These are phyloP conservation scores for Vesta saturnalis DNA, from an alignment of 2,888 invertebrate genomes.

Conservation along the genomic window DNA sequence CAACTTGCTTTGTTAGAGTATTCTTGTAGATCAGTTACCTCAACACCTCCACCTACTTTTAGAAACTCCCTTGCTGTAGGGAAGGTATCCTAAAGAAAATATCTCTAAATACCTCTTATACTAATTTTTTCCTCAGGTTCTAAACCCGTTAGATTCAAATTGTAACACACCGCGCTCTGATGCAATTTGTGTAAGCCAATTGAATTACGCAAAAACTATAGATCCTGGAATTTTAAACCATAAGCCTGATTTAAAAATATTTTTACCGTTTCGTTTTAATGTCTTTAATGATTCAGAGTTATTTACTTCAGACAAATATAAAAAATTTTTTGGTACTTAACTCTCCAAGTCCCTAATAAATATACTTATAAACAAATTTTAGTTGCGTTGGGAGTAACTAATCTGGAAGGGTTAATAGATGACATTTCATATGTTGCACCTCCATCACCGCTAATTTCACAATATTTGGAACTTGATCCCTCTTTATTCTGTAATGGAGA, in stretches of 20 bases:
- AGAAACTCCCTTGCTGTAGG: constrained; percentile 89
- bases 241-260: constrained; percentile 88
- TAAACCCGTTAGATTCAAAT: constrained; percentile 63
- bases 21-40: constrained; percentile 87
- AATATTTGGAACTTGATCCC: constrained; percentile 85
- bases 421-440: constrained; percentile 90
- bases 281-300: constrained; percentile 86
- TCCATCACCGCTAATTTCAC: constrained; percentile 84
- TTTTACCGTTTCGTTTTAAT: constrained; percentile 89
- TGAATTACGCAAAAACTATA: constrained; percentile 81
- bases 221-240: constrained; percentile 83
- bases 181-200: constrained; percentile 85
- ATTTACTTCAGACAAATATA: constrained; percentile 88
- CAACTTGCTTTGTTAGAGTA: constrained; percentile 88
- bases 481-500: constrained; percentile 91
- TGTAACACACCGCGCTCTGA: constrained; percentile 61
- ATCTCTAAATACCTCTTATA: neutral
- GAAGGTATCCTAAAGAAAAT: constrained; percentile 80
- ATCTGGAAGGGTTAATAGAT: constrained; percentile 82
- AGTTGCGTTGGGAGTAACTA: constrained; percentile 82
- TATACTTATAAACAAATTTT: constrained; percentile 35
- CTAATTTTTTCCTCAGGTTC: neutral
- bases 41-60: constrained; percentile 79
- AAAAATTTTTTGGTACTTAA: constrained; percentile 66
- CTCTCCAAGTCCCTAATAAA: neutral